These are phyloP conservation scores for Turritopsis rubra DNA, from an alignment of 30 jellyfish, hydroid and myxozoan genomes.

Conservation along the genomic window DNA sequence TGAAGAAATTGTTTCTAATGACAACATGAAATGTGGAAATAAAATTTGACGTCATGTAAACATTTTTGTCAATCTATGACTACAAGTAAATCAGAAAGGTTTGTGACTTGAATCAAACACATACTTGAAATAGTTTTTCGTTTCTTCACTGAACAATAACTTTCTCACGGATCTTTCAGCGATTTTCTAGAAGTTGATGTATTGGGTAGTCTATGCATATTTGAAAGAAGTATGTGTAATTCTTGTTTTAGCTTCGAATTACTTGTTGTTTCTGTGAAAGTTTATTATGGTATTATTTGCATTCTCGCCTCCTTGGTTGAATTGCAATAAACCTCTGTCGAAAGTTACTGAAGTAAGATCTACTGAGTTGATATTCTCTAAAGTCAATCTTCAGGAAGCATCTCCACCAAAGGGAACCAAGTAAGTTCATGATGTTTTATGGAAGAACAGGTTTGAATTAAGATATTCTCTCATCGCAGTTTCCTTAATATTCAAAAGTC, in stretches of 20 bases:
- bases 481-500: too few relatives aligned
- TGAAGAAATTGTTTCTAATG: neutral
- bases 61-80: neutral
- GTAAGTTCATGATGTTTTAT: neutral
- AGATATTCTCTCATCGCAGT: too few relatives aligned
- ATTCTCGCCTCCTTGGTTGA: neutral
- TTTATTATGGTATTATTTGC: neutral
- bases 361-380: too few relatives aligned
- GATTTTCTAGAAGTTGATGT: neutral
- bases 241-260: neutral
- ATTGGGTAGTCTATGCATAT: neutral
- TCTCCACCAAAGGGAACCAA: neutral
- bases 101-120: neutral
- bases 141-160: neutral
- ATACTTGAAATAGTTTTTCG: neutral
- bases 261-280: neutral
- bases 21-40: neutral
- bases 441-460: too few relatives aligned
- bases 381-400: neutral
- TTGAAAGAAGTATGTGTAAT: neutral
- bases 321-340: neutral
- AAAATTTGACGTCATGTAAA: neutral
- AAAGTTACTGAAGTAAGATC: neutral
- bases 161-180: neutral
- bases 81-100: neutral